Conservation (phyloP, 2,888 invertebrate genomes). For the Electrophaes corylata region DNA sequence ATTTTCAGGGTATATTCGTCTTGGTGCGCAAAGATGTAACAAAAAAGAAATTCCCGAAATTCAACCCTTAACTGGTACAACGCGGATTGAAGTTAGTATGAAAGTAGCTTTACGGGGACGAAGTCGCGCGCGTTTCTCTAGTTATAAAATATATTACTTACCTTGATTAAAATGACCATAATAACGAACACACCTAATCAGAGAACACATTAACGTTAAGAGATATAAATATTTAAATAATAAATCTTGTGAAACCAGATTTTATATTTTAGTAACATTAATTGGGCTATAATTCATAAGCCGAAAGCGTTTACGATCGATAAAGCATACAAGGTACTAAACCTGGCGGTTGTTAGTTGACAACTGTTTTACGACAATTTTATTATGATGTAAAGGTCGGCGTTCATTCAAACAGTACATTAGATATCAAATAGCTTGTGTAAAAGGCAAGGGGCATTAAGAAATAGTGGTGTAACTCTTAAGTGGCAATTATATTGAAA, state of each 20-base stretch:
- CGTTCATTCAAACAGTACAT: conserved; percentile 29
- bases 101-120: no score
- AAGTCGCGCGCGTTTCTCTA: no score
- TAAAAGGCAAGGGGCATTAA: conserved; percentile 13
- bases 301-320: conserved; percentile 38
- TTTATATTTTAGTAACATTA: conserved; percentile 39
- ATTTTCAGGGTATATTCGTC: no score
- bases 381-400: conserved; percentile 41
- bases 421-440: conserved; percentile 22
- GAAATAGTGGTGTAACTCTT: conserved; percentile 8
- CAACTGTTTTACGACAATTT: conserved; percentile 43
- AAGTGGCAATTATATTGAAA: conserved; percentile 10
- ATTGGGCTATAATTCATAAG: conserved; percentile 43
- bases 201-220: conserved; percentile 30
- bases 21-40: no score
- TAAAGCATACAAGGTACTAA: conserved; percentile 41
- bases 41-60: no score
- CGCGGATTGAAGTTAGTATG: no score
- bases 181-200: conserved; percentile 36
- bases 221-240: conserved; percentile 41
- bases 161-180: conserved; percentile 32
- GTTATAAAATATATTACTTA: conserved; percentile 28
- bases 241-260: conserved; percentile 39
- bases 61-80: no score
- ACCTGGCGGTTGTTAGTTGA: conserved; percentile 38